These are phyloP conservation scores for Itoplectis maculator DNA, from an alignment of 2,888 invertebrate species.

Conservation along the genomic window DNA sequence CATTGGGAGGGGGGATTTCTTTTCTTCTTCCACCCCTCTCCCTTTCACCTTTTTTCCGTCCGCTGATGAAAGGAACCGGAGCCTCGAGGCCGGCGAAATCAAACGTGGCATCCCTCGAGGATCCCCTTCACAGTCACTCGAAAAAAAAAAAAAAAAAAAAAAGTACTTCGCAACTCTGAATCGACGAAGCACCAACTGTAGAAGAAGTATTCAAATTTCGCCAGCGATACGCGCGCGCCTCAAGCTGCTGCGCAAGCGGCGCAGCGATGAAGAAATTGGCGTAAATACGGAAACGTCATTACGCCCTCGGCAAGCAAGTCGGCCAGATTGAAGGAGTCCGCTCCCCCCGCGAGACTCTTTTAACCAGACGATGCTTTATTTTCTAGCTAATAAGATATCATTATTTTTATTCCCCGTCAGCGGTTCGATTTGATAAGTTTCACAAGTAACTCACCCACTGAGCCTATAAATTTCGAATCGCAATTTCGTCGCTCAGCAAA, in stretches of 20 bases:
- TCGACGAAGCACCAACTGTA: conserved; percentile 44
- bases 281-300: conserved; percentile 13
- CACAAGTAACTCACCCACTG: neutral
- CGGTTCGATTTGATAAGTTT: neutral
- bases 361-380: conserved; percentile 5
- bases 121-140: conserved; percentile 42
- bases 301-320: neutral
- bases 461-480: neutral
- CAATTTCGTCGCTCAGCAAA: neutral
- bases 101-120: conserved; percentile 59
- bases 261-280: neutral
- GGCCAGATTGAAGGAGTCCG: neutral
- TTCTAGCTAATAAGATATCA: neutral
- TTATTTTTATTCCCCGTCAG: neutral
- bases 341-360: neutral
- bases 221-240: conserved; percentile 22
- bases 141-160: too few species aligned
- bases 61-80: conserved; percentile 39
- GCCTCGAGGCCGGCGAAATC: conserved; percentile 48
- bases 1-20: conserved; percentile 11
- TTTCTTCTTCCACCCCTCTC: conserved; percentile 1
- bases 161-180: conserved; percentile 55
- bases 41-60: neutral
- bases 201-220: conserved; percentile 59
- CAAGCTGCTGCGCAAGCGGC: conserved; percentile 4